Base-by-base conservation (phyloP, 2,888 invertebrate species). In the Tridacna crocea region DNA sequence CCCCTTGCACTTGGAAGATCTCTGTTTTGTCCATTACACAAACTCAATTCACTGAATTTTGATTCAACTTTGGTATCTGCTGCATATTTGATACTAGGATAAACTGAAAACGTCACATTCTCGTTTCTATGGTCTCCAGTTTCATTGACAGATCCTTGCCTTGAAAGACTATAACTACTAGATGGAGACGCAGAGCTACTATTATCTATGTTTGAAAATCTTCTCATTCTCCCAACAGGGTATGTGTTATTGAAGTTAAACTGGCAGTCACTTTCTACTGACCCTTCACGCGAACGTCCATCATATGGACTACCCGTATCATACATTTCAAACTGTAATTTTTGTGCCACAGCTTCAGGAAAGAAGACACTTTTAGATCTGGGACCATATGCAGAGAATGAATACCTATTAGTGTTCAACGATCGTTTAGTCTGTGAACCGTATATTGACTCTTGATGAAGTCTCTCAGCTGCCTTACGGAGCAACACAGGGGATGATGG, bases 401-500 rank as follows among this genome's bases (percentile, higher is more conserved):
- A 87, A 51, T 80, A 85, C 75, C 87, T 77, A 36, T 36, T 87
- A 47, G 77, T 72, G 77, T 83, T 85, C 4, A 84, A 61, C 12
- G 81, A 73, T 70, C 79, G 80, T 70, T 83, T 80, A 61, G 78
- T 76, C 12, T 83, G 79, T 72, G 90, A 90, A 24, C 92, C 92
- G 70, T 91, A 91, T 22, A 92, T 89, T 10, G 92, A 92, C 79
- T 91, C 91, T 79, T 90, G 90, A 77, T 92, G 92, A 55, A 91
- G 81, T 75, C 88, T 86, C 65, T 92, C 92, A 19, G 92, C 92
- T 66, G 92, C 92, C 68, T 90, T 90, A 51, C 92, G 88, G 46
- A 91, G 78, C 75, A 92, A 79, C 15, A 91, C 84, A 10, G 94
- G 93, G 0, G 93, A 93, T 8, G 91, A 91, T 6, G 94, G 94